A percentile compares a stretch with the other conserved stretches of the same genome.
These are phyloP conservation scores for Eupelmus urozonus DNA, from an alignment of 2,888 invertebrate genomes.

Conservation along the genomic window DNA sequence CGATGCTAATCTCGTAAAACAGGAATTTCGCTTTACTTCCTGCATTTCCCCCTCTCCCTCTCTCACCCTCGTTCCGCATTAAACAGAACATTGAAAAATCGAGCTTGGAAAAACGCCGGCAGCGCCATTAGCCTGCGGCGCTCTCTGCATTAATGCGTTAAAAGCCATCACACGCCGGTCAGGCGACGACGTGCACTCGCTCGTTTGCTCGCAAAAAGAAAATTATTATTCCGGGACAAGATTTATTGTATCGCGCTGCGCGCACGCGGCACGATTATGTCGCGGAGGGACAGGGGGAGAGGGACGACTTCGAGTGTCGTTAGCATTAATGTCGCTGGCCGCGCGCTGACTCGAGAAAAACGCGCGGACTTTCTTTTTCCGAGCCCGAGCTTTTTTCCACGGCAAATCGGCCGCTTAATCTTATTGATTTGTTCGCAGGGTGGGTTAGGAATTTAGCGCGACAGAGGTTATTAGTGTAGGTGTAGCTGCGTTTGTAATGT, in stretches of 20 bases:
- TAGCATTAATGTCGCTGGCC: constrained; percentile 12
- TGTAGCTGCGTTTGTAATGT: neutral
- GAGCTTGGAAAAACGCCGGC: neutral
- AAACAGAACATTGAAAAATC: neutral
- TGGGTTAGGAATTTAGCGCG: neutral
- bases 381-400: too few species aligned
- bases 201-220: constrained; percentile 2
- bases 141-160: constrained; percentile 29
- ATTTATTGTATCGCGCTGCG: constrained; percentile 24
- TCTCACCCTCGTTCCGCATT: too few species aligned
- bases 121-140: neutral
- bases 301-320: constrained; percentile 11
- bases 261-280: neutral
- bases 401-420: neutral
- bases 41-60: too few species aligned
- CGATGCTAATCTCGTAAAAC: constrained; percentile 31
- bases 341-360: neutral
- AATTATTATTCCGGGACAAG: constrained; percentile 35
- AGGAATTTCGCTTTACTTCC: neutral
- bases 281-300: neutral
- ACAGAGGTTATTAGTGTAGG: too few species aligned
- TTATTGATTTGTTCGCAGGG: neutral
- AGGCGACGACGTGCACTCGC: constrained; percentile 5
- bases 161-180: constrained; percentile 29
- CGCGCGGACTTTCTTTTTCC: neutral